Evolutionary conservation across 53 echinoderm and acorn worm genomes (phyloP), one percentile per base, ranked within the genome.

Genomic region (Paracentrotus lividus): DNA sequence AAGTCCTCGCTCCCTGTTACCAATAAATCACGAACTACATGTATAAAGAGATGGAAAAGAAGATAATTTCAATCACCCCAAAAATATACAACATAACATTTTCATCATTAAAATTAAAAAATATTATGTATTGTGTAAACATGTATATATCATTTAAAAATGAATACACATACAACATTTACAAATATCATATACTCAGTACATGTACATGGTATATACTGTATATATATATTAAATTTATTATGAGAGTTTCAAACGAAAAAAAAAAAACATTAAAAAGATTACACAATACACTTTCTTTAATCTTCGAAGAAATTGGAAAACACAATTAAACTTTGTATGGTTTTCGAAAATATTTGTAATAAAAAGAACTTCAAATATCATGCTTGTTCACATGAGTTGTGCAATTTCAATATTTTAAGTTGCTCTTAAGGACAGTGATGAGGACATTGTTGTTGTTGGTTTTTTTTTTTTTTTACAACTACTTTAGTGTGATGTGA

Each of bases 111-210:
- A 26, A 64, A 29, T 31, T 64, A 10, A 1, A 10, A 29, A 64
- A 2, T 29, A 61, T 61, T 29, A 2, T 61, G 29, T 29, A 29
- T 26, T 29, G 10, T 61, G 61, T 61, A 61, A 26, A 61, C 15
- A 31, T 27, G 26, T n/a, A n/a, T 64, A 64, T 27, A 64, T 64
- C 26, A 64, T 64, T 64, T 29, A 64, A 29, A 64, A 9, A 64
- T 64, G 64, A 64, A 64, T 64, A 64, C 64, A 64, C 64, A 18
- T 64, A 64, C 64, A 64, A 64, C 64, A 64, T 9, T 27, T 29
- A 64, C 64, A 59, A 59, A 59, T 59, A 64, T 29, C 64, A 64
- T 18, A 57, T 18, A 57, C n/a, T n/a, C n/a, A n/a, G n/a, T n/a
- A n/a, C n/a, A n/a, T n/a, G n/a, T n/a, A n/a, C n/a, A n/a, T n/a